phyloP scores from a whole-genome alignment of 1,140 invertebrate genomes.

The Megalonaias nervosa region DNA sequence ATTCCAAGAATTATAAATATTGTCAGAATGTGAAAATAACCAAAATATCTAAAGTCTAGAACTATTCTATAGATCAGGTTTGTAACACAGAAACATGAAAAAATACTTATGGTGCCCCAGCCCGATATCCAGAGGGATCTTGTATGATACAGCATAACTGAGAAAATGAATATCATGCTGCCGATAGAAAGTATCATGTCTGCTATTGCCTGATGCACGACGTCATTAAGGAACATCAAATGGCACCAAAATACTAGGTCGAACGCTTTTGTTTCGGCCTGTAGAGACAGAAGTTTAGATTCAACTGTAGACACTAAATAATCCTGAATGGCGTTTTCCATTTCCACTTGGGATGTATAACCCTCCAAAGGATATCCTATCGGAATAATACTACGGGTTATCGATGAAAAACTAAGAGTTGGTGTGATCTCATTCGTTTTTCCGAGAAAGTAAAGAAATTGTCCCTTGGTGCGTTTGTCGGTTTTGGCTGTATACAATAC shows the following conservation, averaged over 20 bases:
- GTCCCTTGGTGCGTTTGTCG: constrained; percentile 19
- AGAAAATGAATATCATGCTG: constrained; percentile 52
- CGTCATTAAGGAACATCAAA: constrained; percentile 26
- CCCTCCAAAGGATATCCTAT: constrained; percentile 26
- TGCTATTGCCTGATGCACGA: constrained; percentile 34
- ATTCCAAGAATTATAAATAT: constrained; percentile 63
- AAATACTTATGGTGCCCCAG: constrained; percentile 47
- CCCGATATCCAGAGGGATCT: constrained; percentile 46
- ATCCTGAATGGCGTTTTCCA: constrained; percentile 7
- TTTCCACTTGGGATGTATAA: not conserved
- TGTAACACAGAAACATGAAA: constrained; percentile 45
- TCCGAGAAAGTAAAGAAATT: constrained; percentile 30
- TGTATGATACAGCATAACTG: constrained; percentile 52
- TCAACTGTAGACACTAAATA: constrained; percentile 17
- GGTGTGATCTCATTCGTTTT: constrained; percentile 25
- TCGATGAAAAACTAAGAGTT: constrained; percentile 2
- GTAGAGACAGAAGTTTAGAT: not conserved
- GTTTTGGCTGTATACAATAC: constrained; percentile 37
- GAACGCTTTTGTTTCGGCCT: constrained; percentile 5
- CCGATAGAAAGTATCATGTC: constrained; percentile 50
- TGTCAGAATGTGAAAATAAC: constrained; percentile 56
- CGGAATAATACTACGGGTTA: constrained; percentile 16
- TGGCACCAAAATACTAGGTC: constrained; percentile 21
- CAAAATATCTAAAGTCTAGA: constrained; percentile 53
- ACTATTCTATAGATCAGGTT: constrained; percentile 54